Evolutionary conservation across 1,140 invertebrate genomes (phyloP).

Genomic region (Euwallacea fornicatus): DNA sequence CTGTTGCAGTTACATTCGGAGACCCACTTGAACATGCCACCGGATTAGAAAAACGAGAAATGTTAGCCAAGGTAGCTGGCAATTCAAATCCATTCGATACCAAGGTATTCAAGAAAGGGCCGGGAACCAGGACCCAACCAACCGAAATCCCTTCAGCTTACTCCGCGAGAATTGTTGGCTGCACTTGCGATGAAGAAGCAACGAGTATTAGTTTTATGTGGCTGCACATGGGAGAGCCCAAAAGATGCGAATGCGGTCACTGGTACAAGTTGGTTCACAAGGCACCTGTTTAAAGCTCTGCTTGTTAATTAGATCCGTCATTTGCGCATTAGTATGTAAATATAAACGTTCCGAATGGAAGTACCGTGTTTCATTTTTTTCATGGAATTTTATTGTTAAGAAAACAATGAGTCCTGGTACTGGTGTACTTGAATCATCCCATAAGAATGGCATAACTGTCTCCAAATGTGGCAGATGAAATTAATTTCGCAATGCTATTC

Average conservation of each 20-base stretch:
- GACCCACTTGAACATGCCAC: constrained; percentile 92
- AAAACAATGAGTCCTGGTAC: too few relatives aligned
- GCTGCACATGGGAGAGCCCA: constrained; percentile 82
- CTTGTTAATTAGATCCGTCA: constrained; percentile 12
- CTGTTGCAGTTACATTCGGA: constrained; percentile 63
- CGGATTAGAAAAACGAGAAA: constrained; percentile 87
- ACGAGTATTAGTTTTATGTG: constrained; percentile 91
- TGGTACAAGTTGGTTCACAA: constrained; percentile 92
- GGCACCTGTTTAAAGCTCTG: constrained; percentile 60
- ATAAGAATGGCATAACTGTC: too few relatives aligned
- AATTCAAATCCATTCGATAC: constrained; percentile 91
- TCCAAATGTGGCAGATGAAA: too few relatives aligned
- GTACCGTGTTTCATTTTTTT: too few relatives aligned
- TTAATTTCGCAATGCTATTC: too few relatives aligned
- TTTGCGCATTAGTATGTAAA: too few relatives aligned
- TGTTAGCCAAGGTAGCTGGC: constrained; percentile 81
- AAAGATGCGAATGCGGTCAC: constrained; percentile 92
- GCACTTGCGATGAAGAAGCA: constrained; percentile 94
- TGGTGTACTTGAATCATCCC: too few relatives aligned
- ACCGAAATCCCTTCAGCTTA: constrained; percentile 88
- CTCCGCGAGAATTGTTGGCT: constrained; percentile 88
- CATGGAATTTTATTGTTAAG: too few relatives aligned
- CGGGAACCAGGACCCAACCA: constrained; percentile 83
- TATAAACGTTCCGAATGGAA: too few relatives aligned
- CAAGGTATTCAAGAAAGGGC: constrained; percentile 74